These are phyloP conservation scores for Pandemis corylana DNA, from an alignment of 2,888 invertebrate species.

Conservation along the genomic window DNA sequence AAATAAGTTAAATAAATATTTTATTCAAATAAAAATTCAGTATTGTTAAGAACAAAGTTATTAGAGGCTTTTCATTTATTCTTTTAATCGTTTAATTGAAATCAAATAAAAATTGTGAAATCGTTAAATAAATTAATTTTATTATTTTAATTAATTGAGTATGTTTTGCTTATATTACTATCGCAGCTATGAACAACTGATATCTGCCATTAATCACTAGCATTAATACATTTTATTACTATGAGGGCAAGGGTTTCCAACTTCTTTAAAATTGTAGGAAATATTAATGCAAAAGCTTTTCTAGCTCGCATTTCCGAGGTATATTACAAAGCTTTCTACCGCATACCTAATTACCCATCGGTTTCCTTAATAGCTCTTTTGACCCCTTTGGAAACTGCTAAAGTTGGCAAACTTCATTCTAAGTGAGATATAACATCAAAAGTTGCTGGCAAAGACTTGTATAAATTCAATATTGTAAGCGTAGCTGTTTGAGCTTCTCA, in stretches of 20 bases:
- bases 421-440: slow-evolving; percentile 24
- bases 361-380: slow-evolving; percentile 36
- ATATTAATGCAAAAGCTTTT: neutral
- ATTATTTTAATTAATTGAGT: no score
- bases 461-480: slow-evolving; percentile 25
- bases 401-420: slow-evolving; percentile 35
- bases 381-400: slow-evolving; percentile 34
- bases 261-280: neutral
- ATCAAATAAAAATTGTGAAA: no score
- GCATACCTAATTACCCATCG: slow-evolving; percentile 28
- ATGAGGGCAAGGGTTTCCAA: neutral
- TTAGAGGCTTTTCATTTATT: no score
- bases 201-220: no score
- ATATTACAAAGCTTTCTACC: slow-evolving; percentile 16
- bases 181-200: no score
- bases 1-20: no score
- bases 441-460: slow-evolving; percentile 17
- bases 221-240: no score
- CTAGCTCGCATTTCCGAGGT: slow-evolving; percentile 4
- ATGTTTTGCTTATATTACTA: no score
- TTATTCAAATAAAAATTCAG: no score
- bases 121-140: no score
- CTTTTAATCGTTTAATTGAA: no score
- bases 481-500: neutral
- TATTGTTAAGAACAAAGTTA: no score